Evolutionary conservation across 2,888 invertebrate species (phyloP).

Genomic region (Drosophila nr. perissopoda): DNA sequence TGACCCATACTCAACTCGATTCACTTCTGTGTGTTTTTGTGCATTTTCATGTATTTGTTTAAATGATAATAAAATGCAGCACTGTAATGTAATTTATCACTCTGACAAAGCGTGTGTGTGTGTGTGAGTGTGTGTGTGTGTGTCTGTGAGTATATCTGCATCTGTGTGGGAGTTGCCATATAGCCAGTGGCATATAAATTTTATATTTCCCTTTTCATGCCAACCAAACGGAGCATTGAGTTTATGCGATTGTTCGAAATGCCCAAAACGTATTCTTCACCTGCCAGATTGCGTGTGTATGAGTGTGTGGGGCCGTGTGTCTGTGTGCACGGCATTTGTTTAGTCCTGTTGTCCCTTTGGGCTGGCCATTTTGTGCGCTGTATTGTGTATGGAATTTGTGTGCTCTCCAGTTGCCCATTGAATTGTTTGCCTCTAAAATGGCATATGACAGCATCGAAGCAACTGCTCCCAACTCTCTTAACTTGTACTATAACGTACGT

Average conservation of each 20-base stretch:
- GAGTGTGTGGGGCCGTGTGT: neutral
- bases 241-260: conserved; percentile 32
- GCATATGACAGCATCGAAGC: conserved; percentile 35
- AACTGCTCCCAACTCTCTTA: conserved; percentile 23
- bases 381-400: conserved; percentile 39
- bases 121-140: neutral
- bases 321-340: conserved; percentile 21
- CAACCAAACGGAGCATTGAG: conserved; percentile 20
- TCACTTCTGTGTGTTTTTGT: conserved; percentile 15
- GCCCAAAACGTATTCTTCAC: conserved; percentile 41
- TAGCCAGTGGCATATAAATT: conserved; percentile 38
- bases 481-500: conserved; percentile 13
- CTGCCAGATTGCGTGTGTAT: conserved; percentile 20
- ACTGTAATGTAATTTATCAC: conserved; percentile 64
- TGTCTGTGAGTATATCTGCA: neutral
- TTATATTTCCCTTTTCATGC: conserved; percentile 48
- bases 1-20: conserved; percentile 4
- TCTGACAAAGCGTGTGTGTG: conserved; percentile 1
- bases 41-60: conserved; percentile 44
- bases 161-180: conserved; percentile 9
- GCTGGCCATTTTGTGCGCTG: conserved; percentile 28
- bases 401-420: conserved; percentile 48
- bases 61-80: conserved; percentile 73
- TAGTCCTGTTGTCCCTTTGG: conserved; percentile 34
- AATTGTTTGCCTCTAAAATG: conserved; percentile 40